A percentile compares a stretch with the other conserved stretches of the same genome.
These are phyloP conservation scores for Chloropsis hardwickii DNA, from an alignment of 2,113 vertebrate genomes.

Conservation along the genomic window DNA sequence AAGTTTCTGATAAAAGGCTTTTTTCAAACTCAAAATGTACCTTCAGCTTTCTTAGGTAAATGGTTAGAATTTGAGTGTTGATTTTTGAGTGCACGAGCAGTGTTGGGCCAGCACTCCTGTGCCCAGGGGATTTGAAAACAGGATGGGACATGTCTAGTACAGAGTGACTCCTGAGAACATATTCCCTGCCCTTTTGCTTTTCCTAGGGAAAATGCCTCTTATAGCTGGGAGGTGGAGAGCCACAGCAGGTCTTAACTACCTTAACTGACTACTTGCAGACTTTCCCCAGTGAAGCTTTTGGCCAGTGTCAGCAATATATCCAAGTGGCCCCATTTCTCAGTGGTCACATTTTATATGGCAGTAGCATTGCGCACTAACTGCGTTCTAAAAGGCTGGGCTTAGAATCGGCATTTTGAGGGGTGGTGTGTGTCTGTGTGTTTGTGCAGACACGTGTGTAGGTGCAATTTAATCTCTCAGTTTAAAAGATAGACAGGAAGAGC, in stretches of 20 bases:
- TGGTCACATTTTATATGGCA: background rate
- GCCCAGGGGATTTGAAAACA: background rate
- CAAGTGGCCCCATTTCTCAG: background rate
- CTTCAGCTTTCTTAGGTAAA: background rate
- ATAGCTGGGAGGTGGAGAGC: background rate
- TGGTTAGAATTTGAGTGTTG: background rate
- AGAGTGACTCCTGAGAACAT: background rate
- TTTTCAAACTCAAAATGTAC: background rate
- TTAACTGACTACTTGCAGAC: background rate
- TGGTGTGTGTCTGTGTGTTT: background rate
- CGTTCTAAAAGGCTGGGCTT: background rate
- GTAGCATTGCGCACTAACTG: fast-evolving
- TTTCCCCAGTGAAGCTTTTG: background rate
- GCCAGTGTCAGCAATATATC: background rate
- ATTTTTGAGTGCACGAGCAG: background rate
- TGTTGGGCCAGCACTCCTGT: background rate
- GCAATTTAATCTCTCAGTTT: background rate
- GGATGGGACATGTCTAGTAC: background rate
- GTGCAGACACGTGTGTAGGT: fast-evolving
- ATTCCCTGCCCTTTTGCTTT: background rate
- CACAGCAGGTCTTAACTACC: background rate
- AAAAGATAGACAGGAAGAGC: background rate
- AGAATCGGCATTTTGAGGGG: fast-evolving
- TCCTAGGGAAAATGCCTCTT: background rate
- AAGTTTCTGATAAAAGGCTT: background rate